A percentile compares a stretch with the other conserved stretches of the same genome.
These are phyloP conservation scores for Syrista parreyssii DNA, from an alignment of 2,888 invertebrate species.

Conservation along the genomic window DNA sequence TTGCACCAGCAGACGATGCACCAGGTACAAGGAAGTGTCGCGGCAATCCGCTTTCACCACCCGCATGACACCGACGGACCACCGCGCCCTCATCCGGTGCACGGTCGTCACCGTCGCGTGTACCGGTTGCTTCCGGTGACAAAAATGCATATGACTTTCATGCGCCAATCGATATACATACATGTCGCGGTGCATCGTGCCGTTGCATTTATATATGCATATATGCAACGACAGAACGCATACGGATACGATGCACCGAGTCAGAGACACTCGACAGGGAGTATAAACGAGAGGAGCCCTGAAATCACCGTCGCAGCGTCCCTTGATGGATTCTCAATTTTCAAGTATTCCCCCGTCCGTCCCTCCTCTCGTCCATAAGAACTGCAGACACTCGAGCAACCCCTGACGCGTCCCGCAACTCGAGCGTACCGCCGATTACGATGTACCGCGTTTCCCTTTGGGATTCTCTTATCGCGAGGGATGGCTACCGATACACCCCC, in stretches of 20 bases:
- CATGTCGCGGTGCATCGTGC: too few species aligned
- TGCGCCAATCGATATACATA: neutral
- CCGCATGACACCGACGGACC: neutral
- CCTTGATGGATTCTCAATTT: neutral
- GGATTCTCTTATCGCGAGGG: neutral
- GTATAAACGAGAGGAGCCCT: neutral
- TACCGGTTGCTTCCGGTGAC: neutral
- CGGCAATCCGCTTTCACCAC: neutral
- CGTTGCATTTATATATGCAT: too few species aligned
- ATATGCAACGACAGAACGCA: neutral
- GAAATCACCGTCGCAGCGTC: neutral
- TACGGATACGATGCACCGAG: neutral
- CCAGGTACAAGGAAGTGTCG: neutral
- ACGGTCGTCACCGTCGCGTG: too few species aligned
- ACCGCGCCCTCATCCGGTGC: too few species aligned
- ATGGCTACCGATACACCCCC: neutral
- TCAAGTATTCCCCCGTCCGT: neutral
- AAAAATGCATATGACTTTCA: neutral
- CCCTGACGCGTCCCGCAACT: neutral
- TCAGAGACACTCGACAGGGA: neutral
- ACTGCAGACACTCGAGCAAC: neutral
- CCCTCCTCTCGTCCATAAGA: neutral
- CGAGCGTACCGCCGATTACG: neutral
- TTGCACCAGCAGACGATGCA: neutral
- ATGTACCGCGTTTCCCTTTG: neutral